phyloP scores from a whole-genome alignment of 2,797 vertebrate genomes.

The Acanthopagrus latus region DNA sequence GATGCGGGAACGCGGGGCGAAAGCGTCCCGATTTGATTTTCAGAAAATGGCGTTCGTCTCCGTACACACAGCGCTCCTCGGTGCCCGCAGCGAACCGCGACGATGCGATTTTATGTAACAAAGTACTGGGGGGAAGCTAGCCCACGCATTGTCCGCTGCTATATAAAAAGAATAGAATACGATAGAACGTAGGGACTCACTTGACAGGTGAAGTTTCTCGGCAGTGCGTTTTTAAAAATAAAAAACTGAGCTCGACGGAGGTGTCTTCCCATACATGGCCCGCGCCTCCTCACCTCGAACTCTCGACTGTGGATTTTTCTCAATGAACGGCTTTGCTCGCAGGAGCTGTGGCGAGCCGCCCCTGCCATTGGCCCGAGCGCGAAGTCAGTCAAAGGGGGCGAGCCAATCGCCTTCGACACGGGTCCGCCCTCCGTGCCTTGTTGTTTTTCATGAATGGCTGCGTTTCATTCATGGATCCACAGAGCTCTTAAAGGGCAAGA shows the following conservation, averaged over 20 bases:
- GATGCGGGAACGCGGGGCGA: slow-evolving; percentile 70
- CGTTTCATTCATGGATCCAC: slow-evolving; percentile 84
- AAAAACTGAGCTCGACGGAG: slow-evolving; percentile 18
- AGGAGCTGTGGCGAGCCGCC: slow-evolving; percentile 9
- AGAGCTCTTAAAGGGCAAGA: slow-evolving; percentile 79
- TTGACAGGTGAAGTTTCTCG: slow-evolving; percentile 38
- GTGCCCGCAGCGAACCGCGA: slow-evolving; percentile 37
- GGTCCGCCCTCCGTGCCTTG: slow-evolving; percentile 42
- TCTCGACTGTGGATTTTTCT: slow-evolving; percentile 80
- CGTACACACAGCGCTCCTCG: slow-evolving; percentile 22
- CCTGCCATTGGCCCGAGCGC: slow-evolving; percentile 66
- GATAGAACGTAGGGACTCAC: slow-evolving; percentile 57
- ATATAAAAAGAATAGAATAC: not conserved
- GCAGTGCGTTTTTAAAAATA: slow-evolving; percentile 22
- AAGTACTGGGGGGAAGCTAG: not conserved
- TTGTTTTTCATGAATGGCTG: slow-evolving; percentile 87
- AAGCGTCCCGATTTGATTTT: slow-evolving; percentile 40
- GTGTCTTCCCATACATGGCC: slow-evolving; percentile 60
- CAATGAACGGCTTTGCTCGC: slow-evolving; percentile 78
- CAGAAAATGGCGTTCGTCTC: slow-evolving; percentile 86
- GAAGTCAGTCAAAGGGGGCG: slow-evolving; percentile 45
- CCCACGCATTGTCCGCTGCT: not conserved
- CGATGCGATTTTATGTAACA: not conserved
- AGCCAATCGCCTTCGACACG: slow-evolving; percentile 70
- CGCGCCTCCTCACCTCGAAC: slow-evolving; percentile 63